These are phyloP conservation scores for Zosterops pallidus DNA, from an alignment of 2,113 vertebrate genomes.

Conservation along the genomic window DNA sequence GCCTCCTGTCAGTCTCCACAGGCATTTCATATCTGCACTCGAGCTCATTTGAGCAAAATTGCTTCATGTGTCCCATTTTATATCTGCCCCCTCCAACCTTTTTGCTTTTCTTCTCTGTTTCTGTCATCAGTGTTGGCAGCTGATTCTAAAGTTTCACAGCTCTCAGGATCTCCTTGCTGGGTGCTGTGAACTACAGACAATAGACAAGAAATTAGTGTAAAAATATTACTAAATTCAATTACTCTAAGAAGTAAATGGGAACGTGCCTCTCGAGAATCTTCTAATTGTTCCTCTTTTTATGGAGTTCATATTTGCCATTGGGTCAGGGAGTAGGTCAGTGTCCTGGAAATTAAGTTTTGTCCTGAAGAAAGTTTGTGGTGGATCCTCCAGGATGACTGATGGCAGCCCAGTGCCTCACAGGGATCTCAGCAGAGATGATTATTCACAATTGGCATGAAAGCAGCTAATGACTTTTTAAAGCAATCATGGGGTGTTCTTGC, in stretches of 20 bases:
- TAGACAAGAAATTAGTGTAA: background rate
- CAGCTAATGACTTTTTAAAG: background rate
- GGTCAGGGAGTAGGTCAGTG: background rate
- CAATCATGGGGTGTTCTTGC: background rate
- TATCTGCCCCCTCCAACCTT: background rate
- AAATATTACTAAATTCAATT: background rate
- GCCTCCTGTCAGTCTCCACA: background rate
- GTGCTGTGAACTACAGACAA: background rate
- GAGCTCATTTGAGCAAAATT: background rate
- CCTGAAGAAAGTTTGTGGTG: background rate
- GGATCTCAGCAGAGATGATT: background rate
- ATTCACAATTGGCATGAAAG: background rate
- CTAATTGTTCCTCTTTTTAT: background rate
- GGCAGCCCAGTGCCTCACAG: background rate
- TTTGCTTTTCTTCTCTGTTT: background rate
- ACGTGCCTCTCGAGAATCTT: background rate
- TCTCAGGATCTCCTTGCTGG: background rate
- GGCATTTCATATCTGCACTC: background rate
- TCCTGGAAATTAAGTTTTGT: background rate
- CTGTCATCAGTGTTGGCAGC: background rate
- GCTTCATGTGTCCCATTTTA: background rate
- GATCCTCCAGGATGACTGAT: background rate
- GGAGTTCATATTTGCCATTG: background rate
- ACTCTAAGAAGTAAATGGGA: background rate
- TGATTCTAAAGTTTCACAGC: background rate